phyloP scores from a whole-genome alignment of 1,140 invertebrate species.

The Pachyrhynchus sulphureomaculatus region DNA sequence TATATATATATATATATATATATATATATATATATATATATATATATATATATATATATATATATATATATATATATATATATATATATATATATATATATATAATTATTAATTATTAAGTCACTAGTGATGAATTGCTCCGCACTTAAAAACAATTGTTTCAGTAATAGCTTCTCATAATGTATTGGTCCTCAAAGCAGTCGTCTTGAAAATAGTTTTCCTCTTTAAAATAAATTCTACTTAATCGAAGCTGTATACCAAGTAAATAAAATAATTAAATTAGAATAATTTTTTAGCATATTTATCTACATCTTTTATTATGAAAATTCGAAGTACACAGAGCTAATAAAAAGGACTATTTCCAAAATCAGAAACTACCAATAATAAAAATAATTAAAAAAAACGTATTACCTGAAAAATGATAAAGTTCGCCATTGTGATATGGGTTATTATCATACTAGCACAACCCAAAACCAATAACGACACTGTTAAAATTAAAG shows the following conservation, averaged over 20 bases:
- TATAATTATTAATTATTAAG: not conserved
- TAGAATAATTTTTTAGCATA: too few species aligned
- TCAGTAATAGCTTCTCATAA: too few species aligned
- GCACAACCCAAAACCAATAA: slow-evolving; percentile 60
- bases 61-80: slow-evolving; percentile 3
- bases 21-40: not conserved
- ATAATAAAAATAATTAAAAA: not conserved
- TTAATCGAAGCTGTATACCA: not conserved
- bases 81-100: not conserved
- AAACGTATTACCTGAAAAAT: slow-evolving; percentile 55
- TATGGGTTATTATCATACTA: slow-evolving; percentile 63
- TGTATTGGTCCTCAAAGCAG: too few species aligned
- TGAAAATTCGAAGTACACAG: too few species aligned
- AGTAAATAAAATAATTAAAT: too few species aligned
- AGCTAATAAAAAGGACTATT: too few species aligned
- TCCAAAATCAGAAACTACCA: too few species aligned
- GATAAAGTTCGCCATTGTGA: slow-evolving; percentile 65
- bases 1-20: too few species aligned
- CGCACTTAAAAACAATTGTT: too few species aligned
- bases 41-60: not conserved
- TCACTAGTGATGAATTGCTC: too few species aligned
- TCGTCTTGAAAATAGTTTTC: too few species aligned
- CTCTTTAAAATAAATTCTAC: not conserved
- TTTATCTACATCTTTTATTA: too few species aligned
- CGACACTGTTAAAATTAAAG: slow-evolving; percentile 39